Percentiles rank a stretch among this genome's conserved stretches.
These are phyloP conservation scores for Oreocharis arfaki DNA, from an alignment of 2,113 vertebrate species.

Conservation along the genomic window DNA sequence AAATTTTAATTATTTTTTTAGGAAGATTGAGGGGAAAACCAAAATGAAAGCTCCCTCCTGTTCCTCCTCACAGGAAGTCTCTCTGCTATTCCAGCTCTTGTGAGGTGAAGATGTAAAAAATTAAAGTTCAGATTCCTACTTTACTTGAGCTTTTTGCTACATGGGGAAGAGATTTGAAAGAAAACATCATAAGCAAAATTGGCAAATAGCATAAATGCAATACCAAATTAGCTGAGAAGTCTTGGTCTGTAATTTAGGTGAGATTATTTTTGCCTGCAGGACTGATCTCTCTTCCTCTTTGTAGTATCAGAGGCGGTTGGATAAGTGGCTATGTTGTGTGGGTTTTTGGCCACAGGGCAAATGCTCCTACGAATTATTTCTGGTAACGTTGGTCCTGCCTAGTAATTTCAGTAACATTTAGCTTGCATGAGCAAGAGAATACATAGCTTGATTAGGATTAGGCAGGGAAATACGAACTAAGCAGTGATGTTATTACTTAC, in stretches of 20 bases:
- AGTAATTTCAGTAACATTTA: background rate
- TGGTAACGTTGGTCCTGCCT: background rate
- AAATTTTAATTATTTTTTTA: background rate
- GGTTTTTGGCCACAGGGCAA: background rate
- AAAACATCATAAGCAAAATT: background rate
- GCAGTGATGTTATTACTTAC: background rate
- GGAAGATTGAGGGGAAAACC: background rate
- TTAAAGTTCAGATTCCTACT: background rate
- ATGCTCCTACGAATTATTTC: background rate
- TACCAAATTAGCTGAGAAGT: background rate
- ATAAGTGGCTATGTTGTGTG: background rate
- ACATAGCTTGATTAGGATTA: background rate
- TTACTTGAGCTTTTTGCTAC: background rate
- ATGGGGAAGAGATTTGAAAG: background rate
- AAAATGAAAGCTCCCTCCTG: background rate
- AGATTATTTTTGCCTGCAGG: background rate
- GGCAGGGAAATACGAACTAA: background rate
- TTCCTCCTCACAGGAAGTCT: background rate
- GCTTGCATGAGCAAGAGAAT: background rate
- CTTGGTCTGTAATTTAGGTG: background rate
- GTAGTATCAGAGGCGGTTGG: background rate
- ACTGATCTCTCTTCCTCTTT: background rate
- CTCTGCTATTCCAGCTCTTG: background rate
- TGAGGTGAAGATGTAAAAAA: background rate
- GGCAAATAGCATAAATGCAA: background rate